Percentiles rank a stretch among this genome's conserved stretches.
Conservation (phyloP, 2,113 vertebrate species). For the Osmerus mordax region DNA sequence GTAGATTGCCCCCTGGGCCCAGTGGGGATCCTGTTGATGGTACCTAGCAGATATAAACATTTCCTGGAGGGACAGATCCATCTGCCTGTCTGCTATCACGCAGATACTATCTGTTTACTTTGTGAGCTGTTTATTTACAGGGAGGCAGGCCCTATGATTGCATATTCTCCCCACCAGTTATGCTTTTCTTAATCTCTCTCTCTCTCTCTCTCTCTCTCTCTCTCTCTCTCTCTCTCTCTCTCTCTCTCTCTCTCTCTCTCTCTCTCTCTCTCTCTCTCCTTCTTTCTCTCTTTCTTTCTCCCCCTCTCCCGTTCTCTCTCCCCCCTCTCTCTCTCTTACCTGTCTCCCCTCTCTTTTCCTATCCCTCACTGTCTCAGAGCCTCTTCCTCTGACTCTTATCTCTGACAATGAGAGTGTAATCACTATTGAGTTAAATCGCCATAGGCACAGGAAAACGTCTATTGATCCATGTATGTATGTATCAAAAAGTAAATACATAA, state of each 20-base stretch:
- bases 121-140: constrained; percentile 15
- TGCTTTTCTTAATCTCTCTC: not conserved
- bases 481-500: not conserved
- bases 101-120: constrained; percentile 26
- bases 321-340: not conserved
- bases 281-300: not conserved
- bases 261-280: not conserved
- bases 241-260: not conserved
- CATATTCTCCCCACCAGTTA: constrained; percentile 1
- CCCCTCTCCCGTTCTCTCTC: not conserved
- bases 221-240: not conserved
- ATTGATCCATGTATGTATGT: not conserved
- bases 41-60: constrained; percentile 17
- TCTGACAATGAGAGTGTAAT: not conserved
- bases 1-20: constrained; percentile 21
- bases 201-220: not conserved
- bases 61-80: constrained; percentile 12
- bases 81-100: constrained; percentile 8
- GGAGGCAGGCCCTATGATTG: constrained; percentile 17
- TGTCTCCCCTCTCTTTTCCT: not conserved
- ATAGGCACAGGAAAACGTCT: not conserved
- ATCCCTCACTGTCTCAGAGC: not conserved
- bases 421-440: not conserved
- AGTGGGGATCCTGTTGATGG: constrained; percentile 24
- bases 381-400: not conserved